phyloP scores from a whole-genome alignment of 2,888 invertebrate genomes.

The Reticulitermes lucifugus region DNA sequence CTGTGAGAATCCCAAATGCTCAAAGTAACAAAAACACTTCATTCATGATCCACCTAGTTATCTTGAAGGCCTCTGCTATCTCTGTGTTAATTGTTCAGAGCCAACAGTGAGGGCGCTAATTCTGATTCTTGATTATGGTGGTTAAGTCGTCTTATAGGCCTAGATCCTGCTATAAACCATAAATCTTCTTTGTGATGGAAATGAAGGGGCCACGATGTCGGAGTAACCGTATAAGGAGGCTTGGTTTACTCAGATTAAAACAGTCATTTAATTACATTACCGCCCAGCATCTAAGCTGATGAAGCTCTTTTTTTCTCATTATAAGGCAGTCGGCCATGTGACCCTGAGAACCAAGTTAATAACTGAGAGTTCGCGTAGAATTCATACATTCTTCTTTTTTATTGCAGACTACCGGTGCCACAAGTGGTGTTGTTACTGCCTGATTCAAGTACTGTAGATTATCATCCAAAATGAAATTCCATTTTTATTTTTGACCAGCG shows the following conservation, averaged over 20 bases:
- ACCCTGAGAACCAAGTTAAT: too few species aligned
- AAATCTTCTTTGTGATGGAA: conserved; percentile 17
- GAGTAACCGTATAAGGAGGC: not conserved
- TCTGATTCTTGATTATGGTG: not conserved
- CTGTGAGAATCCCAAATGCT: too few species aligned
- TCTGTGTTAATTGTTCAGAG: not conserved
- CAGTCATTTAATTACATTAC: conserved; percentile 25
- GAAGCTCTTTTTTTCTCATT: too few species aligned
- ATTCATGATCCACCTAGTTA: not conserved
- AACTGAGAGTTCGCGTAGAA: too few species aligned
- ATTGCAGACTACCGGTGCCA: too few species aligned
- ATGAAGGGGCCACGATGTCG: not conserved
- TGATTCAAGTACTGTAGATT: too few species aligned
- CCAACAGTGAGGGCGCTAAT: not conserved
- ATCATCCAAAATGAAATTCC: too few species aligned
- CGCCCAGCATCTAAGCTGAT: not conserved
- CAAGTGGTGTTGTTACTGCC: too few species aligned
- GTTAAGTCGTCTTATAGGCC: conserved; percentile 1
- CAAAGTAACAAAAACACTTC: too few species aligned
- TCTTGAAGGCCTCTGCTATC: not conserved
- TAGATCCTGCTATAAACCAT: not conserved
- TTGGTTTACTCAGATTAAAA: conserved; percentile 13
- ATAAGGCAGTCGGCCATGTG: too few species aligned
- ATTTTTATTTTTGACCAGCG: too few species aligned
- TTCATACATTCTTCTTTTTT: too few species aligned